Base-by-base conservation (phyloP, 2,888 invertebrate genomes). In the Acanthosoma haemorrhoidale region DNA sequence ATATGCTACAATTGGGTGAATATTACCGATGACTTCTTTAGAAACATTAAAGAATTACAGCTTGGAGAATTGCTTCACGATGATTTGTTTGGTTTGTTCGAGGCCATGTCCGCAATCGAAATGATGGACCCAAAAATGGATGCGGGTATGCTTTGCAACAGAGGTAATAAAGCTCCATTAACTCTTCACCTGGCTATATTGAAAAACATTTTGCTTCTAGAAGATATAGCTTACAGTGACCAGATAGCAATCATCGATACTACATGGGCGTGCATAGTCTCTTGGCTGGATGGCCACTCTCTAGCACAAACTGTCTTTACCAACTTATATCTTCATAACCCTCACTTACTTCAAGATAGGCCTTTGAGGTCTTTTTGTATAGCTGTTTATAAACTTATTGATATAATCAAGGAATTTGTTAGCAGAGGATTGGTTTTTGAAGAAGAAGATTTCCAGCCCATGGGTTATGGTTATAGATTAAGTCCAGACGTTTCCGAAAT, bases 71-170 rank as follows among this genome's bases (percentile, higher is more conserved):
- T 97, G 34, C 82, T 96, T 6, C 96, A 96, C 77, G 95, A 96
- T 84, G 90, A 92, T 66, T 81, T 91, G 18, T 94, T 91, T 83
- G 94, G 96, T 3, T 83, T 99, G 39, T 95, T 95, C 81, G 98
- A 99, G 80, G 98, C 97, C 0, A 99, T 99, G 98, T 96, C 97
- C 0, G 98, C 98, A 0, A 98, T 99, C 77, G 98, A 99, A 82
- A 96, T 99, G 93, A 98, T 98, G 98, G 98, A 99, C 80, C 97
- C 98, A 0, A 99, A 98, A 84, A 99, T 99, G 98, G 99, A 99
- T 84, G 96, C 96, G 1, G 98, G 98, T 5, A 96, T 98, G 95
- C 83, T 93, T 74, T 96, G 95, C 79, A 96, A 96, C 79, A 85
- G 94, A 74, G 91, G 91, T 13, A 88, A 87, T 77, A 88, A 91